Percentiles rank a stretch among this genome's conserved stretches.
phyloP scores from a whole-genome alignment of 2,888 invertebrate genomes.

The Eupithecia exiguata region DNA sequence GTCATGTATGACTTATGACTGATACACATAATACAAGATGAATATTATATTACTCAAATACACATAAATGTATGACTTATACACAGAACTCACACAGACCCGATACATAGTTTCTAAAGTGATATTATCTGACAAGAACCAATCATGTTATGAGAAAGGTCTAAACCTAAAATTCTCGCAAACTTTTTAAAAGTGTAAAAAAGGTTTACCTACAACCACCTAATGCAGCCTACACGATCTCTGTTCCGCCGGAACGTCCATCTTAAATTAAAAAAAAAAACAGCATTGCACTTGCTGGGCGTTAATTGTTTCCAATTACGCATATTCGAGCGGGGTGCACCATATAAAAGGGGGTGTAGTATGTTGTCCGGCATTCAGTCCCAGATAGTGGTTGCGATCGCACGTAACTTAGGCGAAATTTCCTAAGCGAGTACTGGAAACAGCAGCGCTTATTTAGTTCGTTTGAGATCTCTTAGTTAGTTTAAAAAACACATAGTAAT shows the following conservation, averaged over 20 bases:
- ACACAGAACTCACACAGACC: neutral
- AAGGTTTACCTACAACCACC: neutral
- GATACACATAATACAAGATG: too few relatives aligned
- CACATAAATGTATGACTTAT: neutral
- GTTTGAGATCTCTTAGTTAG: constrained; percentile 81
- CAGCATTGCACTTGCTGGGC: constrained; percentile 75
- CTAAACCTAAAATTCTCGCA: neutral
- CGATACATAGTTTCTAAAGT: neutral
- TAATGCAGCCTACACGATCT: constrained; percentile 25
- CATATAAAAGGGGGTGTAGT: constrained; percentile 77
- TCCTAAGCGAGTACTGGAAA: constrained; percentile 80
- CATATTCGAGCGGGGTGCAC: constrained; percentile 70
- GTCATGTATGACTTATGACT: too few relatives aligned
- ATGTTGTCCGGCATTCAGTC: constrained; percentile 73
- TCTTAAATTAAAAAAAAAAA: constrained; percentile 77
- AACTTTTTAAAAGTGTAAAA: neutral
- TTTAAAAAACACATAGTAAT: constrained; percentile 68
- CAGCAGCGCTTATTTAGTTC: constrained; percentile 83
- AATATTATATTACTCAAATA: too few relatives aligned
- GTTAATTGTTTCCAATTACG: constrained; percentile 83
- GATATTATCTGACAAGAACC: neutral
- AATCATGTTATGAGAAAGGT: neutral
- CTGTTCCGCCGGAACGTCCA: constrained; percentile 65
- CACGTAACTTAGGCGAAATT: constrained; percentile 81
- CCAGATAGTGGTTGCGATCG: constrained; percentile 70